Percentiles rank a stretch among this genome's conserved stretches.
These are phyloP conservation scores for Cataglyphis altisquamis DNA, from an alignment of 2,888 invertebrate genomes.

Conservation along the genomic window DNA sequence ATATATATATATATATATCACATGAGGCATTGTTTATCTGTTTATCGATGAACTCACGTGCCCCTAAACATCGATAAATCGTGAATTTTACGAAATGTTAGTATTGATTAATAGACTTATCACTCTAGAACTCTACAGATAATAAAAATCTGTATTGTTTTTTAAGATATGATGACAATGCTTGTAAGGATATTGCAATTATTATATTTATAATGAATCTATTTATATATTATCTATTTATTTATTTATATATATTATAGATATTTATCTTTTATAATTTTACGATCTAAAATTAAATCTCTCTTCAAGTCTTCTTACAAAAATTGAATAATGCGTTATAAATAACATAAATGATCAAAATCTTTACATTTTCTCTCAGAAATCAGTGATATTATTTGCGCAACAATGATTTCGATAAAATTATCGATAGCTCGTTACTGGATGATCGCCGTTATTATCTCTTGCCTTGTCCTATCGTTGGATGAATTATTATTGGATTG, in stretches of 20 bases:
- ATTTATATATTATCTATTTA: conserved; percentile 50
- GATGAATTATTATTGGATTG: conserved; percentile 29
- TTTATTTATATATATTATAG: conserved; percentile 52
- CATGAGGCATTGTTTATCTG: conserved; percentile 1
- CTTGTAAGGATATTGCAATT: not conserved
- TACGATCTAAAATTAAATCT: not conserved
- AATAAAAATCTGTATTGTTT: conserved; percentile 40
- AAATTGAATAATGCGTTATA: not conserved
- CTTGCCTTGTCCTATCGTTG: conserved; percentile 1
- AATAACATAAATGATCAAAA: not conserved
- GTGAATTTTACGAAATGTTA: not conserved
- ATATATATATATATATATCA: not conserved
- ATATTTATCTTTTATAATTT: not conserved
- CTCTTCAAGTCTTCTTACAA: not conserved
- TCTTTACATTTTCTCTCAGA: not conserved
- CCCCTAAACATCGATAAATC: conserved; percentile 25
- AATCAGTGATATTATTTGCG: not conserved
- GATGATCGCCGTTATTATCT: conserved; percentile 18
- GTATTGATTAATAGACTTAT: conserved; percentile 62
- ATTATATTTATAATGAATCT: conserved; percentile 12
- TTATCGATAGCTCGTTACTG: conserved; percentile 23
- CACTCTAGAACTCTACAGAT: conserved; percentile 44
- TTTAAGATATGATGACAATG: conserved; percentile 27
- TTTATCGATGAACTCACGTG: not conserved
- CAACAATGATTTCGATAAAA: conserved; percentile 11